Evolutionary conservation across 2,888 invertebrate genomes (phyloP).

Genomic region (Leptopterna dolabrata): DNA sequence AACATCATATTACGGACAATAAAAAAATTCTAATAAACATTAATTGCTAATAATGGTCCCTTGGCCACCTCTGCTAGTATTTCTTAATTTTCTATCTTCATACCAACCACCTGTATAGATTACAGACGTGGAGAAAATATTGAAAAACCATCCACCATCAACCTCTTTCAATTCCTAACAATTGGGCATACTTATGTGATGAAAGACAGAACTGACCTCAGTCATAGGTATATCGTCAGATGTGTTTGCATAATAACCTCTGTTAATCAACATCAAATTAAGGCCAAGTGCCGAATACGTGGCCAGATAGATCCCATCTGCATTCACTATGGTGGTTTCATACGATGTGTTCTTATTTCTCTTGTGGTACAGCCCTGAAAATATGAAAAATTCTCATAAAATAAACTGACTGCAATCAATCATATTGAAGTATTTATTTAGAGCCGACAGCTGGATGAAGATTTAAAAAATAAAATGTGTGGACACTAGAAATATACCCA

Average conservation of each 20-base stretch:
- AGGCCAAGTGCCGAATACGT: conserved; percentile 87
- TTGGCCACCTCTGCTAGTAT: too few species aligned
- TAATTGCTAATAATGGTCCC: not conserved
- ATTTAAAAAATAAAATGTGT: too few species aligned
- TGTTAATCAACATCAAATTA: conserved; percentile 81
- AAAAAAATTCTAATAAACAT: too few species aligned
- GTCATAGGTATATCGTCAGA: conserved; percentile 68
- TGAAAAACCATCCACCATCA: too few species aligned
- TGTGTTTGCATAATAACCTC: conserved; percentile 77
- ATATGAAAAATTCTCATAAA: not conserved
- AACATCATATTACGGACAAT: too few species aligned
- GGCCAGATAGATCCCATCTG: conserved; percentile 93
- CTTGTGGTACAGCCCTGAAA: conserved; percentile 58
- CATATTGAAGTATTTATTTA: too few species aligned
- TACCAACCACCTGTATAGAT: too few species aligned
- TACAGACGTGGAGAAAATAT: too few species aligned
- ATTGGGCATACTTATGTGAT: not conserved
- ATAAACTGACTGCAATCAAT: too few species aligned
- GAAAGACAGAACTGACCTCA: conserved; percentile 67
- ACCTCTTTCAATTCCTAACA: not conserved
- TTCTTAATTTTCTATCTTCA: too few species aligned
- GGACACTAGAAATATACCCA: too few species aligned
- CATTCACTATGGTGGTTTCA: conserved; percentile 82
- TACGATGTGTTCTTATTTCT: conserved; percentile 46
- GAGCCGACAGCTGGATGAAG: too few species aligned